Base-by-base conservation (phyloP, 2,888 invertebrate species). In the Dendrolimus houi region DNA sequence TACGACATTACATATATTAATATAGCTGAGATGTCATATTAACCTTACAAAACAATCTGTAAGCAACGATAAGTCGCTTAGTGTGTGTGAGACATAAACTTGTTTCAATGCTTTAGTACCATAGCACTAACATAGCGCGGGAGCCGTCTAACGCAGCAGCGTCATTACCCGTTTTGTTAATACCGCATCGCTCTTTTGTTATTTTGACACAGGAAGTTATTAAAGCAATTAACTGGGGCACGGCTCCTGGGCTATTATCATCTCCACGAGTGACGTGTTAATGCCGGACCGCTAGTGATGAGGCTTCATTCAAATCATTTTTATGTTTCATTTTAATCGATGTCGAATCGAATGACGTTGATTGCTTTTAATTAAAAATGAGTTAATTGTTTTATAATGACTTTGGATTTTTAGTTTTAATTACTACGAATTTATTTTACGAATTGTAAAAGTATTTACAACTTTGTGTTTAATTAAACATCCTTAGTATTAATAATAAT, bases 181-280 rank as follows among this genome's bases (percentile, higher is more conserved):
- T 85, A 84, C 79, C 77, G 79, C 80, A 74, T 74, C 68, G 82
- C 82, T 88, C 89, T 87, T 87, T 90, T 90, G 90, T 90, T 90
- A 90, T 90, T 90, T 90, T 89, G 90, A 90, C 89, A 87, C 90
- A 90, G 90, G 90, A 90, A 90, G 89, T 88, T 89, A 89, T 90
- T 90, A 90, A 87, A 90, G 89, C 86, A 90, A 90, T 90, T 90
- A 90, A 89, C 81, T 82, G 83, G 83, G 82, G 85, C 84, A 85
- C 85, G 83, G 83, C 85, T 85, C 83, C 82, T 83, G 83, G 64
- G 75, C 85, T 86, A 89, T 89, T 88, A 89, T 88, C 86, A 86
- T 85, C 85, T 85, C 83, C 79, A 83, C 77, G 81, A 85, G 79
- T 89, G 90, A 90, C 88, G 89, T 87, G 89, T 87, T 89, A 89